Evolutionary conservation across 2,797 vertebrate genomes (phyloP).

Genomic region (Spinibarbus caldwelli): DNA sequence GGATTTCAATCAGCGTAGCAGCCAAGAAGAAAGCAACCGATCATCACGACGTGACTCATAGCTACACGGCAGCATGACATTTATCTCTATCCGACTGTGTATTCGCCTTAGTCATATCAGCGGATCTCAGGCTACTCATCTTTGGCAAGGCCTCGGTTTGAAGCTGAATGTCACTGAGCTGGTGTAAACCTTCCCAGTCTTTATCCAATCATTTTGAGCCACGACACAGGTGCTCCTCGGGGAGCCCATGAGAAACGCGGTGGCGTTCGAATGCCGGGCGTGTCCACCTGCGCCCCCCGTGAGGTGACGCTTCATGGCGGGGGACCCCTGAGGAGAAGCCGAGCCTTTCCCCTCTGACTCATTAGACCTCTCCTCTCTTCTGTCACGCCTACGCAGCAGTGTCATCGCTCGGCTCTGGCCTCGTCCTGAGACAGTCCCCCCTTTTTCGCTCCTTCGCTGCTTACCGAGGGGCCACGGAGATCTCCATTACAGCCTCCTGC

Average conservation of each 20-base stretch:
- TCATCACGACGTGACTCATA: neutral
- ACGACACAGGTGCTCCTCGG: slow-evolving; percentile 1
- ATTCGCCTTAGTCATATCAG: slow-evolving; percentile 29
- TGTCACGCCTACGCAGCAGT: slow-evolving; percentile 49
- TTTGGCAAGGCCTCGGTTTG: slow-evolving; percentile 7
- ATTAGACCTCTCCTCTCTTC: slow-evolving; percentile 37
- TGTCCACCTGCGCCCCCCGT: slow-evolving; percentile 31
- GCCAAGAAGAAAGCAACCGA: neutral
- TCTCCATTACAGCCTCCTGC: slow-evolving; percentile 75
- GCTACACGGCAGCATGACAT: neutral
- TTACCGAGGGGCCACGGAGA: slow-evolving; percentile 61
- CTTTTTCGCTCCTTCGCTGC: slow-evolving; percentile 52
- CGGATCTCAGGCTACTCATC: slow-evolving; percentile 41
- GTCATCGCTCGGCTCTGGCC: slow-evolving; percentile 25
- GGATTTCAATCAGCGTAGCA: neutral
- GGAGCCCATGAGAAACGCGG: slow-evolving; percentile 42
- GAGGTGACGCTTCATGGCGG: slow-evolving; percentile 32
- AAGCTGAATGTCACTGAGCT: slow-evolving; percentile 54
- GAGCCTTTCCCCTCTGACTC: slow-evolving; percentile 47
- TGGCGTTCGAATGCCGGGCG: slow-evolving; percentile 45
- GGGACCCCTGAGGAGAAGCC: slow-evolving; percentile 48
- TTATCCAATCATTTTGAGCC: slow-evolving; percentile 35
- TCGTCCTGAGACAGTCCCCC: slow-evolving; percentile 61
- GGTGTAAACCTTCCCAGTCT: slow-evolving; percentile 42
- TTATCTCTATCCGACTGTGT: neutral